Percentiles rank a stretch among this genome's conserved stretches.
These are phyloP conservation scores for Scomber colias DNA, from an alignment of 2,113 vertebrate genomes.

Conservation along the genomic window DNA sequence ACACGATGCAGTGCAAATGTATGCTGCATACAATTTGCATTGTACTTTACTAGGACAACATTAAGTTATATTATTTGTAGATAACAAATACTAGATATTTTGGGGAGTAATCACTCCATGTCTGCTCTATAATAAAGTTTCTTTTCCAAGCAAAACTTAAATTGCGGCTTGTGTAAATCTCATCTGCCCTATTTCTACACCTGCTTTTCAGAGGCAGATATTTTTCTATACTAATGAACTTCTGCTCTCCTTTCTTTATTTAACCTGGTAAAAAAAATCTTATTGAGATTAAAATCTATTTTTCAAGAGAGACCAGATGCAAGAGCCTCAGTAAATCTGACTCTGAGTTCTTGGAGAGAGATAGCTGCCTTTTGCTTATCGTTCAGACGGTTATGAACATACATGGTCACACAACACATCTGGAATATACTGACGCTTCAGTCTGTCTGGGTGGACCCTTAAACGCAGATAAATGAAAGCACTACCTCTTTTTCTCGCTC, in stretches of 20 bases:
- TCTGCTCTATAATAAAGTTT: background rate
- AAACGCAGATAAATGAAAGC: background rate
- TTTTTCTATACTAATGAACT: background rate
- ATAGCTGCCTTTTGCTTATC: too few species aligned
- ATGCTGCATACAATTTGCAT: too few species aligned
- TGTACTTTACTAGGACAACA: too few species aligned
- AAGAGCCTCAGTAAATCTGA: too few species aligned
- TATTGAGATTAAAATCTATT: too few species aligned
- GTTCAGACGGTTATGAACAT: too few species aligned
- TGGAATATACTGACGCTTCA: background rate
- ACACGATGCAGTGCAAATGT: too few species aligned
- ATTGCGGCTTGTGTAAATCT: background rate
- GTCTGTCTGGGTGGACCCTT: background rate
- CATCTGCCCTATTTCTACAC: background rate
- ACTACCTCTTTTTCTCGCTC: constrained; percentile 98
- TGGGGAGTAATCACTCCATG: background rate
- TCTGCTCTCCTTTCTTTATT: too few species aligned
- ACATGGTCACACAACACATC: background rate
- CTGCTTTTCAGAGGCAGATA: background rate
- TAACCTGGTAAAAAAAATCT: too few species aligned
- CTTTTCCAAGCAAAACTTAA: background rate
- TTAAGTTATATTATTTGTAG: too few species aligned
- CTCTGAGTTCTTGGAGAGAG: too few species aligned
- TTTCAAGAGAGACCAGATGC: too few species aligned
- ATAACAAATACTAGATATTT: background rate